Evolutionary conservation across 2,888 invertebrate genomes (phyloP).

Genomic region (Dorcus hopei): DNA sequence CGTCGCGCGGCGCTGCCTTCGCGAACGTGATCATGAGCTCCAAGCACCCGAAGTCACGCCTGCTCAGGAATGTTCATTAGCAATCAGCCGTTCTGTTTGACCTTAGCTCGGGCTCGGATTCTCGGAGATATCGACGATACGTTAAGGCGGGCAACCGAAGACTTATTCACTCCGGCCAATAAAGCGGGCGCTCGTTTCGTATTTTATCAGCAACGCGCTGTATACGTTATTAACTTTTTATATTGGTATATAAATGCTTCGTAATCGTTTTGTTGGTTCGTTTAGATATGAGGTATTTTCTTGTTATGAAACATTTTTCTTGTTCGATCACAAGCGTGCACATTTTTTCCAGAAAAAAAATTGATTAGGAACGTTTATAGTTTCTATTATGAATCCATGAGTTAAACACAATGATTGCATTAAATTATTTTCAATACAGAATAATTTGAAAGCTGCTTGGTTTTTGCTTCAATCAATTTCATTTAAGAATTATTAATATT

Average conservation of each 20-base stretch:
- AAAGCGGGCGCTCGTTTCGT: not conserved
- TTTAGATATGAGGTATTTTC: not conserved
- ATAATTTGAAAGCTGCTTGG: too few species aligned
- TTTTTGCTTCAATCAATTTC: too few species aligned
- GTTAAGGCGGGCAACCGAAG: constrained; percentile 7
- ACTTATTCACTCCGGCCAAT: constrained; percentile 2
- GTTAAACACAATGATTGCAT: too few species aligned
- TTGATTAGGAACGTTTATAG: too few species aligned
- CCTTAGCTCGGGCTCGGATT: constrained; percentile 19
- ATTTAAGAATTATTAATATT: too few species aligned
- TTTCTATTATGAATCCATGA: too few species aligned
- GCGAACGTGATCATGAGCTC: constrained; percentile 16
- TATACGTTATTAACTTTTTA: constrained; percentile 1
- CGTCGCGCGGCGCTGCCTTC: constrained; percentile 15
- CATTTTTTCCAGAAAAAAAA: too few species aligned
- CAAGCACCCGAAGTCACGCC: constrained; percentile 26
- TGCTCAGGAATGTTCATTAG: constrained; percentile 36
- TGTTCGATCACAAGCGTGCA: too few species aligned
- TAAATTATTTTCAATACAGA: too few species aligned
- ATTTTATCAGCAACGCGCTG: constrained; percentile 4
- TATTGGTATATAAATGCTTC: not conserved
- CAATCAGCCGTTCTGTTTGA: constrained; percentile 33
- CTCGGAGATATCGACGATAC: constrained; percentile 7
- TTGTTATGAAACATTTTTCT: too few species aligned
- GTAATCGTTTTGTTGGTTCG: constrained; percentile 1